Conservation (phyloP, 2,113 vertebrate species). For the Lagopus leucura region DNA sequence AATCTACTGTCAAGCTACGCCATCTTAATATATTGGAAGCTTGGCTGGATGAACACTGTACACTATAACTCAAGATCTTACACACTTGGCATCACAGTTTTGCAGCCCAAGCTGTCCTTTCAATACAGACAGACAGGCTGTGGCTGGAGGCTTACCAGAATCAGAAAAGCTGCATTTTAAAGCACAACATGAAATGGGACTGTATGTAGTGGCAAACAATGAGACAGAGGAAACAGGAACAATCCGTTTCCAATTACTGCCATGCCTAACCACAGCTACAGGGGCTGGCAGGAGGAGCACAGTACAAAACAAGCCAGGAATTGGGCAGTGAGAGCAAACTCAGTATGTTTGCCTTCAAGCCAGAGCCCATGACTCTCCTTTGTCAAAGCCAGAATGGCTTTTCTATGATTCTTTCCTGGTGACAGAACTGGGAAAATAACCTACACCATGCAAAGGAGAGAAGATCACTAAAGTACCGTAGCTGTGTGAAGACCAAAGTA, state of each 20-base stretch:
- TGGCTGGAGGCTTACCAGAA: neutral
- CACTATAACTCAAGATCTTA: neutral
- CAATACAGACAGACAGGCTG: neutral
- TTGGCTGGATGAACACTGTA: neutral
- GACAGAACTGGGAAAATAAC: neutral
- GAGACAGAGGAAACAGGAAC: neutral
- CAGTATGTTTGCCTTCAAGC: neutral
- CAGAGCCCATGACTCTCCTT: neutral
- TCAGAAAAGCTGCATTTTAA: neutral
- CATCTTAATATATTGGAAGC: neutral
- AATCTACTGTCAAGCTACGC: neutral
- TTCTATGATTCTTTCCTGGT: neutral
- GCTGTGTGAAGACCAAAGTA: neutral
- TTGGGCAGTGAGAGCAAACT: neutral
- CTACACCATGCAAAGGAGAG: neutral
- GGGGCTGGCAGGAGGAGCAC: neutral
- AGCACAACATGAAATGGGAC: neutral
- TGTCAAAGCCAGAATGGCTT: neutral
- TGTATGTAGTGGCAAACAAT: neutral
- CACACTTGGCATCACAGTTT: neutral
- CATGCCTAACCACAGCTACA: neutral
- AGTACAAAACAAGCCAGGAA: neutral
- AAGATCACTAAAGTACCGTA: neutral
- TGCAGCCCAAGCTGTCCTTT: neutral
- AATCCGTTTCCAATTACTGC: neutral